Percentiles rank a stretch among this genome's conserved stretches.
Conservation (phyloP, 2,797 vertebrate species). For the Sphenopsis melanotis region DNA sequence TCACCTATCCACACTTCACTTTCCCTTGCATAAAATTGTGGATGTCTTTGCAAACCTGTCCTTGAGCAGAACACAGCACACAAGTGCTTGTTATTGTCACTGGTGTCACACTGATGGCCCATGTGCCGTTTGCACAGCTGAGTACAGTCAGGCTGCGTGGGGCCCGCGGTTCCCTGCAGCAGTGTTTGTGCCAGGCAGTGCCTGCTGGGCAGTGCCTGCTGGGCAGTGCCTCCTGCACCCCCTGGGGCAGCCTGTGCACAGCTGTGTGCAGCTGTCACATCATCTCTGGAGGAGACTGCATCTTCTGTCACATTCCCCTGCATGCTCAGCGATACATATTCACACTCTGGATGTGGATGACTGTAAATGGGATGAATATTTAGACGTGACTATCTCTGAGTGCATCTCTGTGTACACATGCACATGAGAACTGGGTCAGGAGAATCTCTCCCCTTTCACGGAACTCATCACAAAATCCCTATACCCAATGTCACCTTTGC, state of each 20-base stretch:
- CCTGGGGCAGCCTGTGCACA: background rate
- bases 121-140: background rate
- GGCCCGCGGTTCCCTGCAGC: background rate
- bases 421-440: background rate
- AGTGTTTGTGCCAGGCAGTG: background rate
- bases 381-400: background rate
- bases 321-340: background rate
- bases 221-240: background rate
- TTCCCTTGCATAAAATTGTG: background rate
- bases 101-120: background rate
- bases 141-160: background rate
- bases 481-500: constrained; percentile 34
- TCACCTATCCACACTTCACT: background rate
- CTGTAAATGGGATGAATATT: background rate
- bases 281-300: background rate
- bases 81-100: background rate
- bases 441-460: background rate
- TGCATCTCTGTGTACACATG: background rate
- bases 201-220: background rate
- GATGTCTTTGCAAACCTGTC: background rate
- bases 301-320: constrained; percentile 10
- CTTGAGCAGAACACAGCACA: background rate
- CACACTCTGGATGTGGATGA: background rate
- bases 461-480: background rate
- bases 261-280: constrained; percentile 41